These are phyloP conservation scores for Acronicta psi DNA, from an alignment of 2,888 invertebrate genomes.

Conservation along the genomic window DNA sequence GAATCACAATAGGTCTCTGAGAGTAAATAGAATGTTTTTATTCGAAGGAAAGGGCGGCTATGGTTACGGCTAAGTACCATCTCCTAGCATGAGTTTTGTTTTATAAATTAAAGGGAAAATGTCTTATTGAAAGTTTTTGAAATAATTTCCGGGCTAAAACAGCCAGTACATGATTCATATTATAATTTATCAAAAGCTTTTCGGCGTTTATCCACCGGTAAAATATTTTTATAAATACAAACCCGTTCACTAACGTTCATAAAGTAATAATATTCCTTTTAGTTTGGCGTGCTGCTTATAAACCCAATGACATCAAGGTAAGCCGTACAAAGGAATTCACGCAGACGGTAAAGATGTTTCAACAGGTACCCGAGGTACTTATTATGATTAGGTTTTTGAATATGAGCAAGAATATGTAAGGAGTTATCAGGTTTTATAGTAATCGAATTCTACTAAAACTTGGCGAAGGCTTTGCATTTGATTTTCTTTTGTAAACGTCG, in stretches of 20 bases:
- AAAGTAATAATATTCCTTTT: not conserved
- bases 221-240: not conserved
- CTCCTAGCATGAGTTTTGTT: no score
- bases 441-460: slow-evolving; percentile 25
- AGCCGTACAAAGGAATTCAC: slow-evolving; percentile 23
- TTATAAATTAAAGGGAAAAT: no score
- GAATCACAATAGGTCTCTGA: no score
- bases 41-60: no score
- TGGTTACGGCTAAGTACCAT: no score
- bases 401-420: slow-evolving; percentile 30
- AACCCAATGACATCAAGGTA: slow-evolving; percentile 36
- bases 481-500: slow-evolving; percentile 6
- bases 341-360: slow-evolving; percentile 29
- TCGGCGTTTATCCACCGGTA: no score
- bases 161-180: no score
- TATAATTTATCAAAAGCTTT: no score
- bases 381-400: slow-evolving; percentile 49
- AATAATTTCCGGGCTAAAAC: no score
- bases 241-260: not conserved
- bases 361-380: slow-evolving; percentile 49
- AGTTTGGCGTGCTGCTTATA: slow-evolving; percentile 14
- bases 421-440: not conserved
- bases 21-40: no score
- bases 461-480: slow-evolving; percentile 19
- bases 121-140: no score